Conservation (phyloP, 2,797 vertebrate species). For the Crocodylus rhombifer region DNA sequence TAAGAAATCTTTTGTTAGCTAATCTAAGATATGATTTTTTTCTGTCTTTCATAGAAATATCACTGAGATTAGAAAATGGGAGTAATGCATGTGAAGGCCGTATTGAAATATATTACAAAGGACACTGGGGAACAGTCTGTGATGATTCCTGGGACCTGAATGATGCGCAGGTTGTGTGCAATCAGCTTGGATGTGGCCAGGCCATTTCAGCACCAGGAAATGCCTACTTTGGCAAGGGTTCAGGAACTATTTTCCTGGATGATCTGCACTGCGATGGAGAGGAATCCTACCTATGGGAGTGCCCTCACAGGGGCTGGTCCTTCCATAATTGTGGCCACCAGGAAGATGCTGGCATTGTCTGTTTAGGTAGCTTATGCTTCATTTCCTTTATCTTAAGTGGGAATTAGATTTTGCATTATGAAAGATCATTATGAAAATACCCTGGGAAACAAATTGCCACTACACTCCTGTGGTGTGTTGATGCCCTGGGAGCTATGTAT, state of each 20-base stretch:
- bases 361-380: background rate
- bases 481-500: no score
- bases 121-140: background rate
- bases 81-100: background rate
- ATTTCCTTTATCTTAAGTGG: no score
- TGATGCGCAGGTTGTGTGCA: background rate
- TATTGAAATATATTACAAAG: background rate
- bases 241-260: background rate
- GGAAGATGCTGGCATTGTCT: background rate
- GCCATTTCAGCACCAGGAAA: background rate
- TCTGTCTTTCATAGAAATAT: background rate
- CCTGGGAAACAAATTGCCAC: no score
- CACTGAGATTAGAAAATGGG: background rate
- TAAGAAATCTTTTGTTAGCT: no score
- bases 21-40: background rate
- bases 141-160: background rate
- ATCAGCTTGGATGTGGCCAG: background rate
- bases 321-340: background rate
- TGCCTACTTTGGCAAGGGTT: background rate
- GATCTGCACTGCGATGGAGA: background rate
- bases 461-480: no score
- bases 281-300: background rate
- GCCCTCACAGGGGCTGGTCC: background rate
- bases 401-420: no score
- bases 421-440: no score